These are phyloP conservation scores for Andricus quercusramuli DNA, from an alignment of 2,888 invertebrate genomes.

Conservation along the genomic window DNA sequence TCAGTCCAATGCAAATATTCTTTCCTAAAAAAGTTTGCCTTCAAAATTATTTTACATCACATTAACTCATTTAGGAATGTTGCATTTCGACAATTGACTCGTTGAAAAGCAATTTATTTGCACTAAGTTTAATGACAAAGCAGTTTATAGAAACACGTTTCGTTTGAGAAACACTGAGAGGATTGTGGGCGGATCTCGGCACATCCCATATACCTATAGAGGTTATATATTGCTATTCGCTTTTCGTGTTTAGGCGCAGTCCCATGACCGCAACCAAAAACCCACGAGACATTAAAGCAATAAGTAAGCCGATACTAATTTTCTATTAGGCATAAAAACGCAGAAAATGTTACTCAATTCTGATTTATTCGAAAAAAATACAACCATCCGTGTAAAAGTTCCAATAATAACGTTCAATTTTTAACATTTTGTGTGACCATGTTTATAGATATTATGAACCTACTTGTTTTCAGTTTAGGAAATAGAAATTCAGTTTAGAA, in stretches of 20 bases:
- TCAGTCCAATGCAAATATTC: background rate
- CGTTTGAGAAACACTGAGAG: slow-evolving; percentile 73
- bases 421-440: no score
- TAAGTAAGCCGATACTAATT: slow-evolving; percentile 72
- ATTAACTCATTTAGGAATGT: background rate
- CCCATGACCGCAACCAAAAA: slow-evolving; percentile 62
- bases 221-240: slow-evolving; percentile 67
- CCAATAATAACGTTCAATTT: no score
- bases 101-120: slow-evolving; percentile 3
- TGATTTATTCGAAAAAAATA: background rate
- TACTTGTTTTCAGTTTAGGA: no score
- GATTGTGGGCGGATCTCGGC: slow-evolving; percentile 74
- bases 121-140: background rate
- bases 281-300: slow-evolving; percentile 49
- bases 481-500: no score
- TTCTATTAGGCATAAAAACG: slow-evolving; percentile 64
- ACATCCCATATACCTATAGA: slow-evolving; percentile 73
- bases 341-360: slow-evolving; percentile 15
- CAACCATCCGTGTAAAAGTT: background rate
- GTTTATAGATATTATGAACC: no score
- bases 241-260: slow-evolving; percentile 75
- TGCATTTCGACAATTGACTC: background rate
- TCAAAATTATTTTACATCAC: background rate
- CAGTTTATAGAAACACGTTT: slow-evolving; percentile 26
- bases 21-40: background rate